Evolutionary conservation across 2,888 invertebrate species (phyloP).

Genomic region (Hoplodrina blanda): DNA sequence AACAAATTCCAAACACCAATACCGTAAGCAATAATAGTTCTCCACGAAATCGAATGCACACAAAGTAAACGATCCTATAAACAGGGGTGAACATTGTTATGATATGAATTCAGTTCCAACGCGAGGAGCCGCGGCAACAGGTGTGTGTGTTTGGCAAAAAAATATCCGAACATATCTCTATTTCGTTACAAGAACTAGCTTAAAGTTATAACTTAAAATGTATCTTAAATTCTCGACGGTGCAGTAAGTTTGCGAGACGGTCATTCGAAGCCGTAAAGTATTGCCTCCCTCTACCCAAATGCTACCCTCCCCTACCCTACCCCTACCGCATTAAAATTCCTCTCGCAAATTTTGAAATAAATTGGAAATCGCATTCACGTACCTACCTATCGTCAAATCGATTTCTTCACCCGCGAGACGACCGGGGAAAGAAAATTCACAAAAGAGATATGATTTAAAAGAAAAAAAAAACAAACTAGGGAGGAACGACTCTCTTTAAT

Average conservation of each 20-base stretch:
- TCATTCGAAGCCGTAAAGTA: slow-evolving; percentile 67
- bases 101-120: slow-evolving; percentile 59
- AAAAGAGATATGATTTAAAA: slow-evolving; percentile 74
- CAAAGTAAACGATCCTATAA: slow-evolving; percentile 44
- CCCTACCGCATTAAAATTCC: slow-evolving; percentile 77
- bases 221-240: slow-evolving; percentile 60
- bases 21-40: slow-evolving; percentile 28
- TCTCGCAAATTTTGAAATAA: slow-evolving; percentile 79
- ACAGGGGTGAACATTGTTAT: slow-evolving; percentile 40
- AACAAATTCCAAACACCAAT: slow-evolving; percentile 10
- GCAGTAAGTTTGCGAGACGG: slow-evolving; percentile 69
- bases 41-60: slow-evolving; percentile 40
- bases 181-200: slow-evolving; percentile 18
- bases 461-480: slow-evolving; percentile 69
- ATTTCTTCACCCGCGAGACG: slow-evolving; percentile 77
- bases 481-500: slow-evolving; percentile 66
- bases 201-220: slow-evolving; percentile 43
- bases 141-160: slow-evolving; percentile 44
- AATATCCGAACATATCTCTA: slow-evolving; percentile 18
- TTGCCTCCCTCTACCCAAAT: slow-evolving; percentile 55
- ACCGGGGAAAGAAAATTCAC: slow-evolving; percentile 70
- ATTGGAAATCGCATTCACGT: slow-evolving; percentile 80
- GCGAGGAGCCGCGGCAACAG: slow-evolving; percentile 52
- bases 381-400: slow-evolving; percentile 78
- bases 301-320: slow-evolving; percentile 47